These are phyloP conservation scores for Todiramphus chloris DNA, from an alignment of 2,113 vertebrate genomes.

Conservation along the genomic window DNA sequence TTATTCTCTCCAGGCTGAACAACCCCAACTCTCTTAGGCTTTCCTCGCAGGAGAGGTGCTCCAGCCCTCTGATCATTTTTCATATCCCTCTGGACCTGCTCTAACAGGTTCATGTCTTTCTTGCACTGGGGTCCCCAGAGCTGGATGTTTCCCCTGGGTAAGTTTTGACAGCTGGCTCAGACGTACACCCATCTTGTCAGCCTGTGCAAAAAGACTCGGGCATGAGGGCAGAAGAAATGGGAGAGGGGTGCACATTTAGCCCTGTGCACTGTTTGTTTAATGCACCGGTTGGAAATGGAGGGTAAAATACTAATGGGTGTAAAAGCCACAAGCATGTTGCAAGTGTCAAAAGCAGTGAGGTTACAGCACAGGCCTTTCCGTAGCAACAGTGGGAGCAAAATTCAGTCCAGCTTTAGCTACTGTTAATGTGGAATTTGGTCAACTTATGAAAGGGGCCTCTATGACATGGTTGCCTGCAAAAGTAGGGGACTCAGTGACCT, in stretches of 20 bases:
- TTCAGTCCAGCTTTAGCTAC: neutral
- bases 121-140: fast-evolving
- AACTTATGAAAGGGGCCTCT: slow-evolving; percentile 17
- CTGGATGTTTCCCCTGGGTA: neutral
- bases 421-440: slow-evolving; percentile 1
- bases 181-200: neutral
- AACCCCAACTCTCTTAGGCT: neutral
- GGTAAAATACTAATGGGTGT: neutral
- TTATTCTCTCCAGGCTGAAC: neutral
- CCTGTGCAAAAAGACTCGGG: neutral
- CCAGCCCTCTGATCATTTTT: neutral
- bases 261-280: neutral
- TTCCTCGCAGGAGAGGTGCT: neutral
- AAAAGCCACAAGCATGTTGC: neutral
- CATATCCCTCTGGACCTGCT: fast-evolving
- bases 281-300: neutral
- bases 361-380: neutral
- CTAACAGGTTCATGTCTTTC: neutral
- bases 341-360: neutral
- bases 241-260: neutral
- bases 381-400: neutral
- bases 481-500: slow-evolving; percentile 44
- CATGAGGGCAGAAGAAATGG: neutral
- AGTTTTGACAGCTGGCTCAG: neutral
- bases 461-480: slow-evolving; percentile 16